These are phyloP conservation scores for Gallinago nigripennis DNA, from an alignment of 2,797 vertebrate genomes.

Conservation along the genomic window DNA sequence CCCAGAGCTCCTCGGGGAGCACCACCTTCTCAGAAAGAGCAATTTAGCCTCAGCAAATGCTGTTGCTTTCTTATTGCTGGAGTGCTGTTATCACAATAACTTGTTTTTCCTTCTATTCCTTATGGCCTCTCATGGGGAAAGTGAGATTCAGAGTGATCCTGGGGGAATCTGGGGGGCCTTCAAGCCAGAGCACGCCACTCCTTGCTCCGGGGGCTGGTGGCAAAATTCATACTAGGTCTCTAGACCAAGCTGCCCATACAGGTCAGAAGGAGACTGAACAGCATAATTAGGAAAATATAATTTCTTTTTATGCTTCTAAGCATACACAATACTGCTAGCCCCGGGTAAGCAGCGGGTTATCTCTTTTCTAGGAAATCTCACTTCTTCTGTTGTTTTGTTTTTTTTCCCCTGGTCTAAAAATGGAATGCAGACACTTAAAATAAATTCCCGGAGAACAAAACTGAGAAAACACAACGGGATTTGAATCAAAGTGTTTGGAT, in stretches of 20 bases:
- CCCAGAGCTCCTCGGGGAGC: background rate
- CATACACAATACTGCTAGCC: background rate
- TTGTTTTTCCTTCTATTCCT: background rate
- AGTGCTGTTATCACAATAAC: background rate
- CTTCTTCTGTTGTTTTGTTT: background rate
- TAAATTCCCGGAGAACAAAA: conserved; percentile 42
- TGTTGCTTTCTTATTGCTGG: background rate
- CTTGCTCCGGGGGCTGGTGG: fast-evolving
- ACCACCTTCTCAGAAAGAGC: background rate
- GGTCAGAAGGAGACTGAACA: background rate
- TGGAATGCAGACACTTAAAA: conserved; percentile 37
- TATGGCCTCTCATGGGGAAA: background rate
- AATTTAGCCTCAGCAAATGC: background rate
- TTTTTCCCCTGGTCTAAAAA: background rate
- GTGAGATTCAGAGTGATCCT: background rate
- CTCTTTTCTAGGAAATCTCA: conserved; percentile 34
- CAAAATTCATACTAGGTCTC: background rate
- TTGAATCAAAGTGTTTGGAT: conserved; percentile 57
- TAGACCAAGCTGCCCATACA: background rate
- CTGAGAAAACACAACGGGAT: conserved; percentile 48
- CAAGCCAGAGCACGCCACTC: background rate
- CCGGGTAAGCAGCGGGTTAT: background rate
- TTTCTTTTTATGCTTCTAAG: background rate
- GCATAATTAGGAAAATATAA: background rate
- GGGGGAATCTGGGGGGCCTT: background rate